phyloP scores from a whole-genome alignment of 2,888 invertebrate genomes.

The Leptogaster cylindrica region DNA sequence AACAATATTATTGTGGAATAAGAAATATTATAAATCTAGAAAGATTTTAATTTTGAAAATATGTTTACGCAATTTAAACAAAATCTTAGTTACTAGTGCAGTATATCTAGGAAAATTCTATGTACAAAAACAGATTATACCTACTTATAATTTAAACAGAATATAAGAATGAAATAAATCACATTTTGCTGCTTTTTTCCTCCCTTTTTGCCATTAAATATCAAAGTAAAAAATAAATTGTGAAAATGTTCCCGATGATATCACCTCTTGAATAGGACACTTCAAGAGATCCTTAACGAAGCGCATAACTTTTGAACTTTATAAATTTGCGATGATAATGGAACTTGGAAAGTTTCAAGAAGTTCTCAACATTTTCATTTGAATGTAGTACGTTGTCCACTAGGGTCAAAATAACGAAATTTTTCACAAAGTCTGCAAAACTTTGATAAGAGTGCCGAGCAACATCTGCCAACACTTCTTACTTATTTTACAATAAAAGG shows the following conservation, averaged over 20 bases:
- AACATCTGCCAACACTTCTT: background rate
- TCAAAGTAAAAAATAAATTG: background rate
- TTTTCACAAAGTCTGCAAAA: background rate
- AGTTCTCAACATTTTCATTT: background rate
- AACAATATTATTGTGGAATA: no score
- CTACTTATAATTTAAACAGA: no score
- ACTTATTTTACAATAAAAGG: no score
- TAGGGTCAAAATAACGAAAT: background rate
- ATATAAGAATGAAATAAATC: no score
- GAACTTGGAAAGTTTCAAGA: background rate
- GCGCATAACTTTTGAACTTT: background rate
- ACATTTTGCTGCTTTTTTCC: no score
- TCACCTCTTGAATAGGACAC: background rate
- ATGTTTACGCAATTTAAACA: no score
- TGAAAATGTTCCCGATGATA: background rate
- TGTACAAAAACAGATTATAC: no score
- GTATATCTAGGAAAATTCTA: no score
- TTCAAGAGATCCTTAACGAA: background rate
- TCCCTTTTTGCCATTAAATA: no score
- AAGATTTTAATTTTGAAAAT: no score
- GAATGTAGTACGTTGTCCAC: background rate
- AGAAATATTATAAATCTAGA: no score
- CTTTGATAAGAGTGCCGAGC: background rate
- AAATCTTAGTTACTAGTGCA: no score
- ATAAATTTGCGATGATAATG: constrained; percentile 3